A percentile compares a stretch with the other conserved stretches of the same genome.
These are phyloP conservation scores for Oncorhynchus tshawytscha DNA, from an alignment of 2,113 vertebrate species.

Conservation along the genomic window DNA sequence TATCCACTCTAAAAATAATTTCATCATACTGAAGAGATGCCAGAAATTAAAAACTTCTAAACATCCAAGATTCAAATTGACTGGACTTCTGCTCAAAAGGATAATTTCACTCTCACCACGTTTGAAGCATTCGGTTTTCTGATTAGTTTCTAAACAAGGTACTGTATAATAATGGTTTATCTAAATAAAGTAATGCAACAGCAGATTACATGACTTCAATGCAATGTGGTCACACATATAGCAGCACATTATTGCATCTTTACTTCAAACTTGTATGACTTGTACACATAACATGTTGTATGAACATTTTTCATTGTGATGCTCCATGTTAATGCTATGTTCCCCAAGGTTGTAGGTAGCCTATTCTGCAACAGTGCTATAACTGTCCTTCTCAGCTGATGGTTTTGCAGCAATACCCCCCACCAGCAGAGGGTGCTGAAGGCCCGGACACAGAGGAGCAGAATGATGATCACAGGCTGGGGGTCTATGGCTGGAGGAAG, in stretches of 20 bases:
- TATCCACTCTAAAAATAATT: not conserved
- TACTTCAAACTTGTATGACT: too few species aligned
- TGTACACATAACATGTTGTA: not conserved
- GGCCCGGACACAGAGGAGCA: slow-evolving; percentile 73
- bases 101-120: too few species aligned
- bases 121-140: too few species aligned
- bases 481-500: slow-evolving; percentile 85
- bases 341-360: not conserved
- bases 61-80: not conserved
- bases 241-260: not conserved
- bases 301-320: not conserved
- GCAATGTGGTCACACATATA: not conserved
- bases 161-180: too few species aligned
- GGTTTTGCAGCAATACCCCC: slow-evolving; percentile 77
- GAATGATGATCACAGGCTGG: slow-evolving; percentile 70
- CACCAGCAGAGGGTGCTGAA: slow-evolving; percentile 68
- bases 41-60: too few species aligned
- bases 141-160: too few species aligned
- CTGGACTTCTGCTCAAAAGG: not conserved
- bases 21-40: not conserved
- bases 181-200: not conserved
- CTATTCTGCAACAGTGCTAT: not conserved
- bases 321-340: not conserved
- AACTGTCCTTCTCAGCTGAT: slow-evolving; percentile 61
- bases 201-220: not conserved